A percentile compares a stretch with the other conserved stretches of the same genome.
Conservation (phyloP, 2,797 vertebrate genomes). For the Helicolenus hilgendorfi region DNA sequence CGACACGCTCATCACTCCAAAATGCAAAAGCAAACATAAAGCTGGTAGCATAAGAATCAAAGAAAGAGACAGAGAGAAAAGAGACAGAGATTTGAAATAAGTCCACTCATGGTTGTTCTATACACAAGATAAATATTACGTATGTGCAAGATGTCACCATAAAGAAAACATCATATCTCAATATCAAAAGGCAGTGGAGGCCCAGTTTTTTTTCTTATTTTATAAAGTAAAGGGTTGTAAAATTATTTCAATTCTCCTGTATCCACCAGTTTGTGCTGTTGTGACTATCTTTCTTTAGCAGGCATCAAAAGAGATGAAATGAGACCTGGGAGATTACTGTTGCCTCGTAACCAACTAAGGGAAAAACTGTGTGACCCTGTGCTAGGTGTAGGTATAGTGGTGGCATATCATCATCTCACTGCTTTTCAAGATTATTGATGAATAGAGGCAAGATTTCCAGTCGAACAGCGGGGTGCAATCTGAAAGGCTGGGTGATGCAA, state of each 20-base stretch:
- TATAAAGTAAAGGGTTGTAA: neutral
- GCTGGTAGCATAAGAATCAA: neutral
- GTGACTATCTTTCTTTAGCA: conserved; percentile 20
- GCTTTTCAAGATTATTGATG: conserved; percentile 35
- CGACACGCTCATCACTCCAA: neutral
- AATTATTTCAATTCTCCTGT: neutral
- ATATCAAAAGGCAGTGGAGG: neutral
- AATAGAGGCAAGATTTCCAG: conserved; percentile 15
- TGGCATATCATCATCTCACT: conserved; percentile 22
- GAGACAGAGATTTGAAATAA: neutral
- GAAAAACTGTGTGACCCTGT: conserved; percentile 30
- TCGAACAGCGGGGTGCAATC: neutral
- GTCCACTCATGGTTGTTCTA: neutral
- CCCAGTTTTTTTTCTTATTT: neutral
- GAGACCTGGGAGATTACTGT: conserved; percentile 61
- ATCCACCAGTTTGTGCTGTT: conserved; percentile 6
- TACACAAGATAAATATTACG: neutral
- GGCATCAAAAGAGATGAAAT: conserved; percentile 50
- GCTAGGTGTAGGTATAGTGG: neutral
- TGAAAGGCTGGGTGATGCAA: conserved; percentile 41
- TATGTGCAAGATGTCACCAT: neutral
- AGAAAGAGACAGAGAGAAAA: neutral
- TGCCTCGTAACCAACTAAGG: conserved; percentile 59
- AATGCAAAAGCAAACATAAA: conserved; percentile 12
- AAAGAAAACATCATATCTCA: neutral